Percentiles rank a stretch among this genome's conserved stretches.
Evolutionary conservation across 2,797 vertebrate genomes (phyloP).

Genomic region (Oryzias sinensis): DNA sequence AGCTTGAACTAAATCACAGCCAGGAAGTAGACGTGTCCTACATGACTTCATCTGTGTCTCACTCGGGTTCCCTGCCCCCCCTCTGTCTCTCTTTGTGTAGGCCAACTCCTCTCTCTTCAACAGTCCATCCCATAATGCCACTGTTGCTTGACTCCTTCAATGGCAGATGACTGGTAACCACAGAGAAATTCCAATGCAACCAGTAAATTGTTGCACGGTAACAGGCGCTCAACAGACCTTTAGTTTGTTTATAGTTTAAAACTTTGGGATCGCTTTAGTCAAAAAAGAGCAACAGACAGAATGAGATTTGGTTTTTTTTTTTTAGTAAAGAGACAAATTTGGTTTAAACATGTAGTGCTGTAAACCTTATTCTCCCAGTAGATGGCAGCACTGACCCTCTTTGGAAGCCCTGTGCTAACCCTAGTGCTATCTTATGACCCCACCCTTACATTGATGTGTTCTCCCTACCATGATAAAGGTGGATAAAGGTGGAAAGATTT

Average conservation of each 20-base stretch:
- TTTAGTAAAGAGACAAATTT: too few relatives aligned
- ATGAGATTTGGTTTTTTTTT: too few relatives aligned
- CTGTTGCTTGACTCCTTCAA: constrained; percentile 59
- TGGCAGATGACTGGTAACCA: constrained; percentile 57
- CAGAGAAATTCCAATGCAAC: constrained; percentile 49
- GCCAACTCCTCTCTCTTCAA: constrained; percentile 1
- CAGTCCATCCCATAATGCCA: constrained; percentile 51
- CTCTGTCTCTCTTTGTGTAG: constrained; percentile 10
- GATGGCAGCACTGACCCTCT: constrained; percentile 50
- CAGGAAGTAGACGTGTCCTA: constrained; percentile 20
- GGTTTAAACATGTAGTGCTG: not conserved
- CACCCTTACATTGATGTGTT: too few relatives aligned
- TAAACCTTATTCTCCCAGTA: constrained; percentile 37
- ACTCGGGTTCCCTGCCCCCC: constrained; percentile 15
- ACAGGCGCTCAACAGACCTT: constrained; percentile 46
- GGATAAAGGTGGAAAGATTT: too few relatives aligned
- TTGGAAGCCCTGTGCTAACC: constrained; percentile 1
- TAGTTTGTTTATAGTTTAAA: too few relatives aligned
- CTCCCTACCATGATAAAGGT: too few relatives aligned
- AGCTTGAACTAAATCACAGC: constrained; percentile 14
- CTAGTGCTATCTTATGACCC: not conserved
- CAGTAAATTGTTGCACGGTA: constrained; percentile 47
- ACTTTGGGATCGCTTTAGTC: too few relatives aligned
- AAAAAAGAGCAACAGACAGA: too few relatives aligned
- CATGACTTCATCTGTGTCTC: constrained; percentile 25